These are phyloP conservation scores for Nibea coibor DNA, from an alignment of 2,113 vertebrate species.

Conservation along the genomic window DNA sequence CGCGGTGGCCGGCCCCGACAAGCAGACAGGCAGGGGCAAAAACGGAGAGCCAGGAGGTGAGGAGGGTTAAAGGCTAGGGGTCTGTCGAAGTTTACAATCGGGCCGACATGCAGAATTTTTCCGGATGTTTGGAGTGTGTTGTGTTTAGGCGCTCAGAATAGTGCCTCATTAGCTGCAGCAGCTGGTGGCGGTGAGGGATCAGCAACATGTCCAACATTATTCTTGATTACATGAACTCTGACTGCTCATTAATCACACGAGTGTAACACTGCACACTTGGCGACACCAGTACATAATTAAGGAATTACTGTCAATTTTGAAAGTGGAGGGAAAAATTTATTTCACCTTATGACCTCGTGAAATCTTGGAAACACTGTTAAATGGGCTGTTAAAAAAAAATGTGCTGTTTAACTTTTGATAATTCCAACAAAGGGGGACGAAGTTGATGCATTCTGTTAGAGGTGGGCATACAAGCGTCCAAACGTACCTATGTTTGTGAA, in stretches of 20 bases:
- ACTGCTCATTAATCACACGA: constrained; percentile 61
- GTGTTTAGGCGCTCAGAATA: constrained; percentile 26
- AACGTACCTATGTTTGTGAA: background rate
- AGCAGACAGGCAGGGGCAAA: constrained; percentile 83
- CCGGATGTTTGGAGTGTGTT: constrained; percentile 4
- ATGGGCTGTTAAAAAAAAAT: background rate
- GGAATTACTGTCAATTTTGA: constrained; percentile 18
- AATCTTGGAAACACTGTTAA: background rate
- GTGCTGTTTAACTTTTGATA: background rate
- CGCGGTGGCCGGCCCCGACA: constrained; percentile 80
- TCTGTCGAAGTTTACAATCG: background rate
- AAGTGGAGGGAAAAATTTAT: background rate
- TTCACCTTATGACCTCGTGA: constrained; percentile 9
- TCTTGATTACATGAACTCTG: constrained; percentile 59
- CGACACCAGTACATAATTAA: constrained; percentile 23
- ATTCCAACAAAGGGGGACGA: background rate
- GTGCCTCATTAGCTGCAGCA: constrained; percentile 53
- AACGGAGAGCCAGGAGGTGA: constrained; percentile 81
- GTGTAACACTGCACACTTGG: constrained; percentile 34
- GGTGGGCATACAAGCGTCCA: background rate
- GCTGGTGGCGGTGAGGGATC: constrained; percentile 48
- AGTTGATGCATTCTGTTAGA: background rate
- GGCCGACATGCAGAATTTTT: constrained; percentile 6
- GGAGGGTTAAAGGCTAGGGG: constrained; percentile 72
- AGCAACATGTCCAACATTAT: constrained; percentile 22